Evolutionary conservation across 2,888 invertebrate genomes (phyloP).

Genomic region (Xanthorhoe designata): DNA sequence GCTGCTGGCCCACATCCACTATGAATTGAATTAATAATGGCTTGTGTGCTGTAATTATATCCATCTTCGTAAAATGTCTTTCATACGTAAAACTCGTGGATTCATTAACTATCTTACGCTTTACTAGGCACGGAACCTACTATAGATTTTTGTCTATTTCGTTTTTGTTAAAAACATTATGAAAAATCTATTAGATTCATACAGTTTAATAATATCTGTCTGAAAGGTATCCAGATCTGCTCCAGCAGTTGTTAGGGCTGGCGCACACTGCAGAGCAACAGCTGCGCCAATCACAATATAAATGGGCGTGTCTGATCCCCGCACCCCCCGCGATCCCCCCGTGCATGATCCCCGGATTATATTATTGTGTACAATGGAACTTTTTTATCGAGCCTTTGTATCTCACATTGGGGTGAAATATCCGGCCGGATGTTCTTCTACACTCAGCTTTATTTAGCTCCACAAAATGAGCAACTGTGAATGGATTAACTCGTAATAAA

Average conservation of each 20-base stretch:
- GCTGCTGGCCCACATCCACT: constrained; percentile 49
- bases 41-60: constrained; percentile 46
- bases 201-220: constrained; percentile 3
- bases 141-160: not conserved
- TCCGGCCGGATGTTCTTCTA: constrained; percentile 83
- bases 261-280: constrained; percentile 71
- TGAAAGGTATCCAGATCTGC: constrained; percentile 44
- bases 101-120: constrained; percentile 4
- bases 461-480: constrained; percentile 74
- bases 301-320: constrained; percentile 73
- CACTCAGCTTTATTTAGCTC: constrained; percentile 76
- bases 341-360: constrained; percentile 78
- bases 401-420: constrained; percentile 81
- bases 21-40: constrained; percentile 51
- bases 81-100: constrained; percentile 18
- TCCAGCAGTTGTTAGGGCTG: constrained; percentile 60
- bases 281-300: constrained; percentile 85
- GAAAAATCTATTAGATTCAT: not conserved
- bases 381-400: constrained; percentile 82
- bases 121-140: not conserved
- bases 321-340: constrained; percentile 57
- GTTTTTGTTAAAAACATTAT: not conserved
- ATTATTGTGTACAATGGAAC: constrained; percentile 81
- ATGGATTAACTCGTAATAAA: constrained; percentile 64
- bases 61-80: constrained; percentile 41